These are phyloP conservation scores for Orbicella faveolata DNA, from an alignment of 64 coral and sea anemone species.

Conservation along the genomic window DNA sequence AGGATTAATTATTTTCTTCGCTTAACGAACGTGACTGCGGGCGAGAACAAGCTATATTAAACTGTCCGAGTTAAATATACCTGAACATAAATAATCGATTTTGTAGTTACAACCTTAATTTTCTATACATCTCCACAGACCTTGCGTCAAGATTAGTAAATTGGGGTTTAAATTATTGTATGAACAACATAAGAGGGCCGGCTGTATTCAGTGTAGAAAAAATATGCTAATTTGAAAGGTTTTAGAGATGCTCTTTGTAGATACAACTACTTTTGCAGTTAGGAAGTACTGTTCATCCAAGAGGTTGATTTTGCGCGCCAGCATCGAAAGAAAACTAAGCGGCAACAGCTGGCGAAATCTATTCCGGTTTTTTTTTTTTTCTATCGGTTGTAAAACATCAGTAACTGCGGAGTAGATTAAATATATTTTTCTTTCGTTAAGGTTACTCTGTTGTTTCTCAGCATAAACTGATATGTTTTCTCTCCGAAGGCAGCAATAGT, in stretches of 20 bases:
- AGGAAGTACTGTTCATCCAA: neutral
- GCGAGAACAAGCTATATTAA: no score
- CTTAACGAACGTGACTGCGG: no score
- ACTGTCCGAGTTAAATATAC: no score
- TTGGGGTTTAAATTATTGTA: neutral
- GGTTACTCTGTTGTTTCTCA: neutral
- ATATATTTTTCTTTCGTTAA: no score
- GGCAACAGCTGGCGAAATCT: no score
- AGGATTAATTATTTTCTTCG: no score
- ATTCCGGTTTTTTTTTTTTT: no score
- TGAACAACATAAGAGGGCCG: neutral
- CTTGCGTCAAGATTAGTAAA: neutral
- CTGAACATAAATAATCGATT: neutral
- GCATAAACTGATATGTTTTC: neutral
- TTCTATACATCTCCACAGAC: neutral
- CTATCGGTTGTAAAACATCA: no score
- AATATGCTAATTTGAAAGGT: slow-evolving; percentile 4
- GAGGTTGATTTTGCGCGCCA: no score
- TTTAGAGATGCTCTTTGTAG: neutral
- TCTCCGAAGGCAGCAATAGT: neutral
- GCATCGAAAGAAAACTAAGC: no score
- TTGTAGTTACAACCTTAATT: neutral
- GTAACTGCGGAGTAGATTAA: no score
- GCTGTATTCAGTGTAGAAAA: neutral
- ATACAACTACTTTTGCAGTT: neutral